phyloP scores from a whole-genome alignment of 2,888 invertebrate species.

The Drosophila siamana region DNA sequence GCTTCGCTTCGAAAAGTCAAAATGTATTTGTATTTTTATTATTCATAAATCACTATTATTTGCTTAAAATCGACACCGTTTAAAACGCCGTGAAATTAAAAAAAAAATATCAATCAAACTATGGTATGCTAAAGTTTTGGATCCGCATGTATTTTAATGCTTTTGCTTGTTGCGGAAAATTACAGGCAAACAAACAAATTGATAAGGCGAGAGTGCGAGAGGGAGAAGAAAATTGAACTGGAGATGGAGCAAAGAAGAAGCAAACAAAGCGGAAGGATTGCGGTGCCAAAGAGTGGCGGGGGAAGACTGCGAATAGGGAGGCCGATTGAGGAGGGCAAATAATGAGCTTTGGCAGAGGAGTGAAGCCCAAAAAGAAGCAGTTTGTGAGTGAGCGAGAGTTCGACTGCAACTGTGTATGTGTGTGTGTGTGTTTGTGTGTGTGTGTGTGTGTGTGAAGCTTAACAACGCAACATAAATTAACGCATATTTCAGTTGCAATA shows the following conservation, averaged over 20 bases:
- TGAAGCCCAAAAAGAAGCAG: conserved; percentile 16
- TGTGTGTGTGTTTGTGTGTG: conserved; percentile 28
- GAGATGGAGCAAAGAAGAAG: neutral
- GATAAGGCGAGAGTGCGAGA: conserved; percentile 13
- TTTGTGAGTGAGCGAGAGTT: conserved; percentile 1
- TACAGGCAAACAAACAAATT: conserved; percentile 40
- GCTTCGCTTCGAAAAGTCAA: too few relatives aligned
- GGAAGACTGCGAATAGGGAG: neutral
- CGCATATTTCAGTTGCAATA: conserved; percentile 79
- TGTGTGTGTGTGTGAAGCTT: conserved; percentile 47
- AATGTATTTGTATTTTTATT: too few relatives aligned
- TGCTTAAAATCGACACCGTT: conserved; percentile 6
- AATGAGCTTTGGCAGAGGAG: conserved; percentile 36
- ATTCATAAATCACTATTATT: too few relatives aligned
- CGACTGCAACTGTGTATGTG: conserved; percentile 16
- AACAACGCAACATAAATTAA: conserved; percentile 75
- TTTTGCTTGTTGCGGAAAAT: conserved; percentile 21
- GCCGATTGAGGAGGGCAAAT: conserved; percentile 42
- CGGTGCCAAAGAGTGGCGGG: neutral
- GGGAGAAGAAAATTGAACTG: neutral
- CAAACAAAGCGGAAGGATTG: conserved; percentile 32
- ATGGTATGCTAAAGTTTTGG: conserved; percentile 40
- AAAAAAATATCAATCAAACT: conserved; percentile 38
- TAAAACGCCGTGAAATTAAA: conserved; percentile 32
- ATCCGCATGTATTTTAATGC: conserved; percentile 38